These are phyloP conservation scores for Bungarus multicinctus DNA, from an alignment of 2,113 vertebrate species.

Conservation along the genomic window DNA sequence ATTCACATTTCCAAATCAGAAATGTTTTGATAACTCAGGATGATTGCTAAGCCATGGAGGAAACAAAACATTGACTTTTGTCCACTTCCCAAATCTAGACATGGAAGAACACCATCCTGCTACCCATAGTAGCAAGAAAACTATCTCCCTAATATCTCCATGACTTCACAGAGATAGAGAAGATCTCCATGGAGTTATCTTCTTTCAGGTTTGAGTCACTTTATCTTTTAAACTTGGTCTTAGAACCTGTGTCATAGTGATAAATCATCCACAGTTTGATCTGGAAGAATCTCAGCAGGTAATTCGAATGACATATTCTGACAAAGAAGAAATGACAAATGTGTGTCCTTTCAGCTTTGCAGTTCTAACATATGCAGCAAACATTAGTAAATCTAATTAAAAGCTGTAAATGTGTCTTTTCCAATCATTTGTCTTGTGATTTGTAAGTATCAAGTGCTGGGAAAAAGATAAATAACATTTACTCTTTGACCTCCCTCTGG, in stretches of 20 bases:
- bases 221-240: background rate
- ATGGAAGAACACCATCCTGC: background rate
- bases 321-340: conserved; percentile 15
- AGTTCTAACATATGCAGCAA: conserved; percentile 32
- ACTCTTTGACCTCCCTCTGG: conserved; percentile 68
- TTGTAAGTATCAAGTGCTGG: conserved; percentile 45
- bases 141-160: background rate
- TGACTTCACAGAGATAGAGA: background rate
- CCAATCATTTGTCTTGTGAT: conserved; percentile 55
- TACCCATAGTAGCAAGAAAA: background rate
- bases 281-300: background rate
- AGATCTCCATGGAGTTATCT: background rate
- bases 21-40: too few relatives aligned
- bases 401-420: conserved; percentile 44
- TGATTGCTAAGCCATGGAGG: background rate
- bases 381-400: conserved; percentile 51
- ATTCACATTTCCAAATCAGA: background rate
- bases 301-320: background rate
- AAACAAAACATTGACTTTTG: background rate
- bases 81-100: background rate
- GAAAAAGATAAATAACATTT: conserved; percentile 66
- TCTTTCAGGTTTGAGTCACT: background rate
- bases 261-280: background rate
- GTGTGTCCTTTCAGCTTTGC: conserved; percentile 6
- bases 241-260: background rate